phyloP scores from a whole-genome alignment of 2,113 vertebrate species.

The Trinectes maculatus region DNA sequence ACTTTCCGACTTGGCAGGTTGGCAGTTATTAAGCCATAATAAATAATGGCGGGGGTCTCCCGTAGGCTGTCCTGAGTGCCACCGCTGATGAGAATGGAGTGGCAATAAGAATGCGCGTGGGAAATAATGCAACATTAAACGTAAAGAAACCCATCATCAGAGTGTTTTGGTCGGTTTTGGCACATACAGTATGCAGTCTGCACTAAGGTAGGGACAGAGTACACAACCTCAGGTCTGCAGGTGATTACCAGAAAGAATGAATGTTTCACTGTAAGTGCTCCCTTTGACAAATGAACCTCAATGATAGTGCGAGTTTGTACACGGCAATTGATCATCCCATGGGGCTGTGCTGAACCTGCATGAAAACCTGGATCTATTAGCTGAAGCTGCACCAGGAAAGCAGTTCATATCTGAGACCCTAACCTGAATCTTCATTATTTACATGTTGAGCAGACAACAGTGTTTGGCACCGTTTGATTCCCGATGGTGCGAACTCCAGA shows the following conservation, averaged over 20 bases:
- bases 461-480: conserved; percentile 45
- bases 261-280: conserved; percentile 43
- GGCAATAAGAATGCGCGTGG: conserved; percentile 46
- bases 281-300: conserved; percentile 58
- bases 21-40: conserved; percentile 70
- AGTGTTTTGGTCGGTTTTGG: background rate
- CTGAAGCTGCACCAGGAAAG: conserved; percentile 41
- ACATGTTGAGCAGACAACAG: conserved; percentile 52
- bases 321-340: conserved; percentile 48
- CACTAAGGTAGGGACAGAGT: conserved; percentile 9
- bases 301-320: conserved; percentile 41
- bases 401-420: conserved; percentile 43
- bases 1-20: conserved; percentile 61
- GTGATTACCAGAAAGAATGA: conserved; percentile 4
- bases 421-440: conserved; percentile 70
- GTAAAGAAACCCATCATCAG: conserved; percentile 25
- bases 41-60: conserved; percentile 62
- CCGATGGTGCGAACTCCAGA: conserved; percentile 26
- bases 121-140: conserved; percentile 57
- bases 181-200: conserved; percentile 3
- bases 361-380: conserved; percentile 41
- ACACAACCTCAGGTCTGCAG: background rate
- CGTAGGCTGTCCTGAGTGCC: conserved; percentile 34
- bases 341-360: conserved; percentile 40
- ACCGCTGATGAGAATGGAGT: conserved; percentile 47